Conservation (phyloP, 1,140 invertebrate genomes). For the Dreissena rostriformis region DNA sequence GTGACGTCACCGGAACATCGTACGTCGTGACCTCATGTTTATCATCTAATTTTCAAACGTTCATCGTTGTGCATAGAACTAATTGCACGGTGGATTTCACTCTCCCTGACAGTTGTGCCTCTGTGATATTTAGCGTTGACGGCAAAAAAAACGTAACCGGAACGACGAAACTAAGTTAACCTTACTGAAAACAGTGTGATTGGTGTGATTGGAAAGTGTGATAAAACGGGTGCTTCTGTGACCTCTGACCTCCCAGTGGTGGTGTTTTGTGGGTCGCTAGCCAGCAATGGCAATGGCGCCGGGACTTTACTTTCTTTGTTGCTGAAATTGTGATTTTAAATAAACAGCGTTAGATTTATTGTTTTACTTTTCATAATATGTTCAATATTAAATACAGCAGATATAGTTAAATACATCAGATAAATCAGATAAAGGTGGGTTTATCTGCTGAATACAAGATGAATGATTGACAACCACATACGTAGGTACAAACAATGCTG, state of each 20-base stretch:
- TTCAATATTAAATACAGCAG: no score
- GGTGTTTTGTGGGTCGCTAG: constrained; percentile 20
- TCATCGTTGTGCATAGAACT: constrained; percentile 35
- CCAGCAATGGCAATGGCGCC: background rate
- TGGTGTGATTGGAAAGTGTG: constrained; percentile 30
- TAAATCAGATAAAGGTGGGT: no score
- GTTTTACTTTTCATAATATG: no score
- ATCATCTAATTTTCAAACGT: background rate
- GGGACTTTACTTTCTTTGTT: background rate
- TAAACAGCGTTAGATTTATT: no score
- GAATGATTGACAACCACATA: no score
- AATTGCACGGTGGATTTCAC: constrained; percentile 18
- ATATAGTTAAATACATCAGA: no score
- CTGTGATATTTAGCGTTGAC: background rate
- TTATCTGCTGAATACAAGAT: no score
- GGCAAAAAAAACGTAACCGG: constrained; percentile 8
- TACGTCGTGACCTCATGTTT: constrained; percentile 10
- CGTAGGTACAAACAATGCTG: no score
- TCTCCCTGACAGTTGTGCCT: constrained; percentile 1
- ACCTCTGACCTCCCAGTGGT: constrained; percentile 33
- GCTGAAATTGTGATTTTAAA: no score
- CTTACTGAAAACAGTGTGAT: constrained; percentile 13
- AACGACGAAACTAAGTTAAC: constrained; percentile 14
- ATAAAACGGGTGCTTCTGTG: constrained; percentile 40
- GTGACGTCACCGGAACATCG: constrained; percentile 14